Conservation (phyloP, 2,888 invertebrate species). For the Phania funesta region DNA sequence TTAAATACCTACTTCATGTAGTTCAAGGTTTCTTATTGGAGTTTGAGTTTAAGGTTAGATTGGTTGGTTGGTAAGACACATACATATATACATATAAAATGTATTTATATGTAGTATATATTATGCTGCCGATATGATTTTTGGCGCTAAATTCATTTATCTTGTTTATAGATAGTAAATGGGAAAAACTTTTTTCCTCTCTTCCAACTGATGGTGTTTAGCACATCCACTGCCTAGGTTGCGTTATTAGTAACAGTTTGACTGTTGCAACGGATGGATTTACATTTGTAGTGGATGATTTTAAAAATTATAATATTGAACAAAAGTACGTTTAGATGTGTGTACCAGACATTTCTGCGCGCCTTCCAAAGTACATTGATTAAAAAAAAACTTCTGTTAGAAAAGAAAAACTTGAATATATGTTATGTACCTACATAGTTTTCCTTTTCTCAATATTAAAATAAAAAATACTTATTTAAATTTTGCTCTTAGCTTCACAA, state of each 20-base stretch:
- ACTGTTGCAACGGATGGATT: constrained; percentile 36
- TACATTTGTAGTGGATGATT: neutral
- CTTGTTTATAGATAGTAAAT: neutral
- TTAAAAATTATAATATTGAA: neutral
- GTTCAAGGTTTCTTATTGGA: constrained; percentile 67
- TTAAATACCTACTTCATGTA: constrained; percentile 13
- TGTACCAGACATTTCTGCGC: no score
- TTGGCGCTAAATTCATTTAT: constrained; percentile 59
- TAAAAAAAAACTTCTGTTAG: no score
- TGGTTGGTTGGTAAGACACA: constrained; percentile 18
- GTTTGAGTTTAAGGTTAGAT: constrained; percentile 52
- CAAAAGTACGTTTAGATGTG: neutral
- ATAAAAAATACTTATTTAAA: no score
- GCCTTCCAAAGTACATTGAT: no score
- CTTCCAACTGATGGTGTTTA: constrained; percentile 48
- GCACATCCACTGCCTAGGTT: constrained; percentile 14
- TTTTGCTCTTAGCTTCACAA: no score
- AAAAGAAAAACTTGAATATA: no score
- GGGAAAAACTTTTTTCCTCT: constrained; percentile 36
- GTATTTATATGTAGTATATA: neutral
- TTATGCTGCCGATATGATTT: constrained; percentile 35
- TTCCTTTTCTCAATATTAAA: no score
- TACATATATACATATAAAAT: neutral
- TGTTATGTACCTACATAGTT: no score
- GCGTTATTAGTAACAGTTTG: constrained; percentile 48